These are phyloP conservation scores for Drosophila busckii DNA, from an alignment of 1,140 invertebrate species.

Conservation along the genomic window DNA sequence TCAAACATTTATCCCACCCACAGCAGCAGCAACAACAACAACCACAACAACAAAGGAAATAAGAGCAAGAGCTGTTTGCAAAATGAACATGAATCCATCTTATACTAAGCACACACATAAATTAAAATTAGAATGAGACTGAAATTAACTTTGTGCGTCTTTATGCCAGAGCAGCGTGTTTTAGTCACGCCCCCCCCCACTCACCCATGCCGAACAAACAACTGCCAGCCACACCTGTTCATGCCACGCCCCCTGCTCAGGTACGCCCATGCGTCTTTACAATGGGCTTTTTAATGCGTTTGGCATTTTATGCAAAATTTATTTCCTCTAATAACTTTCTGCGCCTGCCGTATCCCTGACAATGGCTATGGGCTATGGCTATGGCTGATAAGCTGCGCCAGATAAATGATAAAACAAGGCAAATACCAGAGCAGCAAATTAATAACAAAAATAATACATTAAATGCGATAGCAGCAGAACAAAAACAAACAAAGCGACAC, in stretches of 20 bases:
- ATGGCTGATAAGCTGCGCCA: constrained; percentile 44
- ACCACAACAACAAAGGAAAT: too few relatives aligned
- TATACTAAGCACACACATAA: constrained; percentile 32
- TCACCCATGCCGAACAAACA: background rate
- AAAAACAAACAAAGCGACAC: background rate
- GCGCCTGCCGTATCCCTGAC: constrained; percentile 42
- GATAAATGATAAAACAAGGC: constrained; percentile 20
- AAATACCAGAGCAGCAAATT: background rate
- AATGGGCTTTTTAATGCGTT: constrained; percentile 14
- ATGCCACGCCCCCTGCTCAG: background rate
- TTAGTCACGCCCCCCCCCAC: too few relatives aligned
- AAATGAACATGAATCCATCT: constrained; percentile 44
- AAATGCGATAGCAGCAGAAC: too few relatives aligned
- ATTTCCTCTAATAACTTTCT: constrained; percentile 43
- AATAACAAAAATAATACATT: constrained; percentile 18
- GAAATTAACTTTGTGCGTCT: constrained; percentile 53
- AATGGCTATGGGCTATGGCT: too few relatives aligned
- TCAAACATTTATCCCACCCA: too few relatives aligned
- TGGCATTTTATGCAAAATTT: constrained; percentile 47
- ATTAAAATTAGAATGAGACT: constrained; percentile 50
- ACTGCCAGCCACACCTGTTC: constrained; percentile 7
- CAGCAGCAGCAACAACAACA: too few relatives aligned
- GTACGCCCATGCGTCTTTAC: background rate
- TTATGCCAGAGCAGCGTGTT: too few relatives aligned
- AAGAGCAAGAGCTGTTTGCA: constrained; percentile 16